Conservation (phyloP, 2,113 vertebrate genomes). For the Gymnarchus niloticus region DNA sequence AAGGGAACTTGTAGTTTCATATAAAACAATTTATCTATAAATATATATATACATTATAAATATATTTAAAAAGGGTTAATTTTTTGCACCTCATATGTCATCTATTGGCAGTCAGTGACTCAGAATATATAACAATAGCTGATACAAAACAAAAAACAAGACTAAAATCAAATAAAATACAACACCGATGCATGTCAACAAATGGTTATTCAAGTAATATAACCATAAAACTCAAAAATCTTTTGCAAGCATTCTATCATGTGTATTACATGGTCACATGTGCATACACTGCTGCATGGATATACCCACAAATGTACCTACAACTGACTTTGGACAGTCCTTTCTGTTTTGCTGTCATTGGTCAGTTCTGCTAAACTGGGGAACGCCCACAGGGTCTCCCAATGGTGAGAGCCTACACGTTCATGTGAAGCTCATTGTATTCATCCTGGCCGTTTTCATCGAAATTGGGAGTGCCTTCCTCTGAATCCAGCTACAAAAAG, state of each 20-base stretch:
- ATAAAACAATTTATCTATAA: not conserved
- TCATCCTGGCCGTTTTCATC: slow-evolving; percentile 90
- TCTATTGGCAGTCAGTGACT: not conserved
- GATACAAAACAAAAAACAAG: not conserved
- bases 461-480: slow-evolving; percentile 89
- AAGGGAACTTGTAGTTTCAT: not conserved
- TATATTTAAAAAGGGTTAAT: not conserved
- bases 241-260: not conserved
- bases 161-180: not conserved
- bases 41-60: not conserved
- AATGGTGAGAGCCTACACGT: slow-evolving; percentile 60
- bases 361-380: slow-evolving; percentile 16
- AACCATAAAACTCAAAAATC: not conserved
- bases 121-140: not conserved
- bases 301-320: not conserved
- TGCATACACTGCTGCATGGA: not conserved
- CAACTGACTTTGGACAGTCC: not conserved
- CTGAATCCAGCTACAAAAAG: slow-evolving; percentile 76
- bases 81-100: not conserved
- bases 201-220: not conserved
- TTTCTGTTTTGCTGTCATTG: not conserved
- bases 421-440: slow-evolving; percentile 98
- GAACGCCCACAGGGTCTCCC: not conserved
- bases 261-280: not conserved
- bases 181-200: not conserved